Percentiles rank a stretch among this genome's conserved stretches.
Evolutionary conservation across 2,888 invertebrate genomes (phyloP).

Genomic region (Conus canariensis): DNA sequence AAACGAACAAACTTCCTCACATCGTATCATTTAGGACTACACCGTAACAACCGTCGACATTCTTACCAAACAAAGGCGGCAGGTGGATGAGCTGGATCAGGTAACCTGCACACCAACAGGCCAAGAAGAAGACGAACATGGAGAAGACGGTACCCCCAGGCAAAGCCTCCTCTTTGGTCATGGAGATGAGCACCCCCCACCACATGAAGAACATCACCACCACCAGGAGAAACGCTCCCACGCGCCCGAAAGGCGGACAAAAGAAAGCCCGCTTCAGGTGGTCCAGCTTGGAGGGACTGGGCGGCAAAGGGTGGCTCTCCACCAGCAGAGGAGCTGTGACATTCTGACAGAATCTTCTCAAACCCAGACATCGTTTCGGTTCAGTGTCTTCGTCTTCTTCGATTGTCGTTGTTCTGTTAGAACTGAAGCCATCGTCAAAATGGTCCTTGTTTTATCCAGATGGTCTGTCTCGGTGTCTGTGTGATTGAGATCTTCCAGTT

Average conservation of each 20-base stretch:
- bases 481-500: background rate
- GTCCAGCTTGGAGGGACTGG: conserved; percentile 37
- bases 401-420: background rate
- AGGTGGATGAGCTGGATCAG: conserved; percentile 65
- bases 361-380: background rate
- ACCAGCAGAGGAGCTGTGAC: conserved; percentile 28
- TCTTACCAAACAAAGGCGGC: conserved; percentile 71
- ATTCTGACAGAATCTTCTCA: background rate
- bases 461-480: background rate
- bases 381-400: background rate
- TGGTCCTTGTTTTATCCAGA: background rate
- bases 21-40: too few species aligned
- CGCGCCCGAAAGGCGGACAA: conserved; percentile 50
- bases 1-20: too few species aligned
- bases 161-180: conserved; percentile 58
- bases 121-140: conserved; percentile 69
- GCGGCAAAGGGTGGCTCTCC: conserved; percentile 47
- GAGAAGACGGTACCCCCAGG: conserved; percentile 73
- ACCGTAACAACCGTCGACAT: background rate
- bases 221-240: conserved; percentile 43
- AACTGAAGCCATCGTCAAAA: background rate
- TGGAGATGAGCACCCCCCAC: conserved; percentile 47
- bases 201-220: conserved; percentile 42
- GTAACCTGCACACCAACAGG: conserved; percentile 70
- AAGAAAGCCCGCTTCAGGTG: conserved; percentile 43